These are phyloP conservation scores for Struthio camelus DNA, from an alignment of 2,113 vertebrate genomes.

Conservation along the genomic window DNA sequence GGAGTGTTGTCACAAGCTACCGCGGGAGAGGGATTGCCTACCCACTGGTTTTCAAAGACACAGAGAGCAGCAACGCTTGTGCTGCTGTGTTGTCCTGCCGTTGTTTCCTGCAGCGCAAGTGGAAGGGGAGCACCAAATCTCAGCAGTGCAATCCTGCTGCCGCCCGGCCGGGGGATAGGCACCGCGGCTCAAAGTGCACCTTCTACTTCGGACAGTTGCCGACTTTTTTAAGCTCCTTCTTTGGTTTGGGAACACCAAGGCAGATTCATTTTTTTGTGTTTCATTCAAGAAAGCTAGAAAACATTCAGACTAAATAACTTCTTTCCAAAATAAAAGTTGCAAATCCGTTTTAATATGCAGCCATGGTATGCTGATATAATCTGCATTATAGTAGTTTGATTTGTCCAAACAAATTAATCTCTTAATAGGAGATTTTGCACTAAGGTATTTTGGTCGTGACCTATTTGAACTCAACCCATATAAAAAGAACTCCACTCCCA, in stretches of 20 bases:
- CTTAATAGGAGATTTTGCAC: neutral
- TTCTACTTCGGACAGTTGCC: no score
- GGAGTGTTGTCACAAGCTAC: no score
- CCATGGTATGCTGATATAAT: neutral
- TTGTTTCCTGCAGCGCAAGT: no score
- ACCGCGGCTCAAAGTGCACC: no score
- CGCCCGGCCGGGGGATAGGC: no score
- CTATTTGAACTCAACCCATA: conserved; percentile 29
- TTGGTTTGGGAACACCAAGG: neutral
- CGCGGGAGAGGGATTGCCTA: no score
- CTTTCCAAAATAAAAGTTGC: neutral
- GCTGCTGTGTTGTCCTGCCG: no score
- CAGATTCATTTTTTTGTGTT: neutral
- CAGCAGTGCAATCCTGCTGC: no score
- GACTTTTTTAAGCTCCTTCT: neutral
- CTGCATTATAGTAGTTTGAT: neutral
- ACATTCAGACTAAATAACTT: neutral
- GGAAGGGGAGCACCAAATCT: no score
- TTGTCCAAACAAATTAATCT: neutral
- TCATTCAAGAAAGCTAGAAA: neutral
- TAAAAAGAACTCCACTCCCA: neutral
- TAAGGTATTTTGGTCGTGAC: conserved; percentile 5
- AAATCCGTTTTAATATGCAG: neutral
- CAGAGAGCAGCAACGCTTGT: no score
- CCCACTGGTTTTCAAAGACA: no score